These are phyloP conservation scores for Lemur catta DNA, from an alignment of 2,797 vertebrate species.

Conservation along the genomic window DNA sequence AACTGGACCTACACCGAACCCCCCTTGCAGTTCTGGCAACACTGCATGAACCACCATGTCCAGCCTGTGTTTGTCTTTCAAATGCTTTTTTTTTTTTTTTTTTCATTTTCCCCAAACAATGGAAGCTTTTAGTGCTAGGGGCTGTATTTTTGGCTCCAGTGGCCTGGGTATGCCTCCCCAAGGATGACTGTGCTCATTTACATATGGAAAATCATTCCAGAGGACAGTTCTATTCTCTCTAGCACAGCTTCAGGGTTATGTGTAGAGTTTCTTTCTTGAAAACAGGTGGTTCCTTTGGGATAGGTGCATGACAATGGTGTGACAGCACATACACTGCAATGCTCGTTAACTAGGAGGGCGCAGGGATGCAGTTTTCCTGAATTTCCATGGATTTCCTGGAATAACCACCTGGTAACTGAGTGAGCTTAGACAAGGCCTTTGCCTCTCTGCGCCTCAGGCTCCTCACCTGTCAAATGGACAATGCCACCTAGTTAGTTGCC, in stretches of 20 bases:
- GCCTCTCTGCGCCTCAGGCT: neutral
- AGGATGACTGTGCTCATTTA: conserved; percentile 59
- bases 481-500: neutral
- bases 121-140: conserved; percentile 29
- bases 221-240: neutral
- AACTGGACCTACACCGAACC: too few species aligned
- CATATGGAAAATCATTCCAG: conserved; percentile 49
- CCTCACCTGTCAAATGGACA: neutral
- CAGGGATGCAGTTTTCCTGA: neutral
- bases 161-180: conserved; percentile 46
- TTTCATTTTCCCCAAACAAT: conserved; percentile 44
- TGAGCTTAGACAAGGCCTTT: neutral
- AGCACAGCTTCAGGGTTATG: conserved; percentile 14
- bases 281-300: conserved; percentile 45
- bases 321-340: neutral
- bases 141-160: conserved; percentile 41
- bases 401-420: neutral
- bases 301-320: neutral
- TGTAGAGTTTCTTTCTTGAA: neutral
- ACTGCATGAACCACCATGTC: too few species aligned
- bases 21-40: too few species aligned
- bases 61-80: conserved; percentile 53
- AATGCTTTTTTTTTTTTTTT: neutral
- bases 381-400: neutral
- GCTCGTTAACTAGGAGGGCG: neutral